Base-by-base conservation (phyloP, 2,888 invertebrate genomes). In the Teleiodes luculella region DNA sequence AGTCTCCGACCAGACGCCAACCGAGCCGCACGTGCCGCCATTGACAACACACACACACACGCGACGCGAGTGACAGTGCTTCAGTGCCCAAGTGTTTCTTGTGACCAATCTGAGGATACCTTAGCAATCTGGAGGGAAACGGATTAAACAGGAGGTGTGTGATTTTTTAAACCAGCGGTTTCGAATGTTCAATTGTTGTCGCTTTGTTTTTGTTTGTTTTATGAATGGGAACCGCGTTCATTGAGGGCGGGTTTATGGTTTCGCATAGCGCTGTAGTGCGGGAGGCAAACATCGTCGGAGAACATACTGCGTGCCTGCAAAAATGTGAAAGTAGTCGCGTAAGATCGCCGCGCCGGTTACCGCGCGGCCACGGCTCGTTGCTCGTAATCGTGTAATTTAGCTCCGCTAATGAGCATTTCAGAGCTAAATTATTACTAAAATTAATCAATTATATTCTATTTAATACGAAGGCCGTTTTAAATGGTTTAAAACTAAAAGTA, bases 91-190 rank as follows among this genome's bases (percentile, higher is more conserved):
- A 65, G 70, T 71, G 70, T 67, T 75, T 70, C 69, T 43, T 53
- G 62, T 65, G 62, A 68, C 62, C 59, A 70, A 68, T 66, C 60
- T 60, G 72, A 74, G 83, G 79, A 83, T 78, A 68, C 54, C 63
- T 60, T 56, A 69, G 77, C 75, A 82, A 84, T 78, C 86, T 85
- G 86, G 86, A 86, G 85, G 81, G 72, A 62, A 68, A 71, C 71
- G 74, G 66, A 65, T 70, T 64, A 64, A 70, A 67, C 52, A 70
- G 70, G 70, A 82, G 86, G 86, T 86, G 69, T 69, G 80, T 81
- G 59, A 61, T 10, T 37, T 59, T 57, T n/a, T n/a, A n/a, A n/a
- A n/a, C n/a, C n/a, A n/a, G n/a, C n/a, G n/a, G n/a, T n/a, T n/a
- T n/a, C n/a, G n/a, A n/a, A n/a, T n/a, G 48, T 52, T 57, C 54